A percentile compares a stretch with the other conserved stretches of the same genome.
These are phyloP conservation scores for Theristicus caerulescens DNA, from an alignment of 2,113 vertebrate species.

Conservation along the genomic window DNA sequence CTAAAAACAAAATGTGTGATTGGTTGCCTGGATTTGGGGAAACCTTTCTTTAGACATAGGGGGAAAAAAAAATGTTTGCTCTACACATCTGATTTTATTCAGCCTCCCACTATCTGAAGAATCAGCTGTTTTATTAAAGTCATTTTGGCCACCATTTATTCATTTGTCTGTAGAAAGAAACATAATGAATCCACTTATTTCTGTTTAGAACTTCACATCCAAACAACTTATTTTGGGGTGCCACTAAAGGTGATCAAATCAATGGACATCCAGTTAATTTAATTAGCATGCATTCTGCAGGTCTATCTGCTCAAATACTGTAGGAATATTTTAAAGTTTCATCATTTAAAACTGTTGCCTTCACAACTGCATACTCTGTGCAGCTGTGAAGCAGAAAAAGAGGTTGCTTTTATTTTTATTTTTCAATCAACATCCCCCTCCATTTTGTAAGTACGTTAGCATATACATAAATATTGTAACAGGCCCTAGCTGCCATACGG, in stretches of 20 bases:
- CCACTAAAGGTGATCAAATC: not conserved
- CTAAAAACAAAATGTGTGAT: not conserved
- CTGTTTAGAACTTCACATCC: not conserved
- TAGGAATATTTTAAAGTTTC: not conserved
- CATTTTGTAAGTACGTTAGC: not conserved
- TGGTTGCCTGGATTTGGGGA: not conserved
- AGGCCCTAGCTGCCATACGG: not conserved
- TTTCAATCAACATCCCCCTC: not conserved
- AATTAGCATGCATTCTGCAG: not conserved
- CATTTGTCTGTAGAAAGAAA: not conserved
- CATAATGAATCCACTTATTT: not conserved
- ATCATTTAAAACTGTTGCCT: not conserved
- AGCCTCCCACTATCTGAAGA: not conserved
- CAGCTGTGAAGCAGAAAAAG: not conserved
- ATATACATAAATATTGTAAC: not conserved
- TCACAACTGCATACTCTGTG: fast-evolving
- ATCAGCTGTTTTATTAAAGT: not conserved
- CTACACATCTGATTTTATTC: not conserved
- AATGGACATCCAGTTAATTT: not conserved
- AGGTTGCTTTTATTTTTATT: not conserved
- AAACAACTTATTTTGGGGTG: not conserved
- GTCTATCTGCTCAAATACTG: not conserved
- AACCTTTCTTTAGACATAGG: not conserved
- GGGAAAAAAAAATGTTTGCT: not conserved
- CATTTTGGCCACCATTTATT: not conserved